Evolutionary conservation across 1,140 invertebrate species (phyloP).

Genomic region (Aporrectodea caliginosa): DNA sequence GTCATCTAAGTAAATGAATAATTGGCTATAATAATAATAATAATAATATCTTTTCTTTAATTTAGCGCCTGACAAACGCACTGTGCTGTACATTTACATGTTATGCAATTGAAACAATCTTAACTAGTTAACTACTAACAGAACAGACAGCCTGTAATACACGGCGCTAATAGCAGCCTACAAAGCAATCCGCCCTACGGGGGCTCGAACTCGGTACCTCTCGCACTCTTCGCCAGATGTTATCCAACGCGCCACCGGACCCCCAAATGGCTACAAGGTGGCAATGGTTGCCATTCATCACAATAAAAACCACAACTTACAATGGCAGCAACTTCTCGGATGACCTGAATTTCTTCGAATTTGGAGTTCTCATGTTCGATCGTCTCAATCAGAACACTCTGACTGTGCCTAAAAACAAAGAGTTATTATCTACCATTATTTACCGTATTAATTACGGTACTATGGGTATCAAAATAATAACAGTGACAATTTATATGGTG

Average conservation of each 20-base stretch:
- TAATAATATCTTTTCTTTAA: too few species aligned
- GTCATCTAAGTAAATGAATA: too few species aligned
- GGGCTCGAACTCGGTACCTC: too few species aligned
- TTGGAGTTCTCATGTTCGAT: constrained; percentile 50
- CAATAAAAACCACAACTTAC: constrained; percentile 34
- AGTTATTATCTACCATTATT: background rate
- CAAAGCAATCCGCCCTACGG: background rate
- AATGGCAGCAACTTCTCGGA: constrained; percentile 39
- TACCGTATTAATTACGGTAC: background rate
- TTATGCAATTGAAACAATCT: too few species aligned
- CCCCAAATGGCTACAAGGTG: background rate
- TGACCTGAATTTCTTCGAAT: constrained; percentile 42
- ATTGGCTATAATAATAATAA: too few species aligned
- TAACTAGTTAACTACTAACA: background rate
- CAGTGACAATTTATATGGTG: too few species aligned
- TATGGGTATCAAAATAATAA: too few species aligned
- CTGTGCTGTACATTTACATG: too few species aligned
- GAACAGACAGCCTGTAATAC: background rate
- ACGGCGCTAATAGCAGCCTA: background rate
- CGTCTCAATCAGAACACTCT: constrained; percentile 47
- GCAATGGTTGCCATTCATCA: background rate
- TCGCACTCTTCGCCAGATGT: background rate
- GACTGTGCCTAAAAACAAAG: constrained; percentile 39
- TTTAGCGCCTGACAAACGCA: too few species aligned
- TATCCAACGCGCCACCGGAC: too few species aligned